phyloP scores from a whole-genome alignment of 2,888 invertebrate species.

The Blera fallax region DNA sequence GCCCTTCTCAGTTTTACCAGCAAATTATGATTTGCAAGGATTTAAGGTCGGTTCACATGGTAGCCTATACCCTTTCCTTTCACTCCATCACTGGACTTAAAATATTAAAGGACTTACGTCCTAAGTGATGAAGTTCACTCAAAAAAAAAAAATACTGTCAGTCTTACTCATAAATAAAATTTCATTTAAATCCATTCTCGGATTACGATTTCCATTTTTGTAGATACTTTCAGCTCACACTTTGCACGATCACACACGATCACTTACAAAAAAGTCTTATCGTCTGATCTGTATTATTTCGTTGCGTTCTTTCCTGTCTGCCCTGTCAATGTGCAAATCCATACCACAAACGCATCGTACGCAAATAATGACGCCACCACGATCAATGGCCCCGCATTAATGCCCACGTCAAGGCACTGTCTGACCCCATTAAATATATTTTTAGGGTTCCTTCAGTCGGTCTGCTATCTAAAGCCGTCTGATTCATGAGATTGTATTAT shows the following conservation, averaged over 20 bases:
- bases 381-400: conserved; percentile 37
- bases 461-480: not conserved
- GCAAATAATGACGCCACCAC: conserved; percentile 33
- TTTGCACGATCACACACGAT: not conserved
- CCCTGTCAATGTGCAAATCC: not conserved
- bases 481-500: not conserved
- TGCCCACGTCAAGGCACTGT: conserved; percentile 7
- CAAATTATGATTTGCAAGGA: too few species aligned
- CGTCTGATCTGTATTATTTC: not conserved
- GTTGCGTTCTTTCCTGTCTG: not conserved
- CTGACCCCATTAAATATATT: conserved; percentile 48
- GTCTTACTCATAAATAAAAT: too few species aligned
- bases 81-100: too few species aligned
- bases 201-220: not conserved
- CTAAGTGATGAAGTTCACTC: too few species aligned
- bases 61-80: too few species aligned
- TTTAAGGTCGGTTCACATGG: too few species aligned
- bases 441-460: conserved; percentile 33
- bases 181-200: too few species aligned
- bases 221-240: not conserved
- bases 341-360: not conserved
- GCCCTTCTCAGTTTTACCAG: too few species aligned
- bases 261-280: not conserved
- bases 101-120: too few species aligned
- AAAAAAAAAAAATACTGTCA: too few species aligned